Percentiles rank a stretch among this genome's conserved stretches.
These are phyloP conservation scores for Argopecten irradians DNA, from an alignment of 1,140 invertebrate genomes.

Conservation along the genomic window DNA sequence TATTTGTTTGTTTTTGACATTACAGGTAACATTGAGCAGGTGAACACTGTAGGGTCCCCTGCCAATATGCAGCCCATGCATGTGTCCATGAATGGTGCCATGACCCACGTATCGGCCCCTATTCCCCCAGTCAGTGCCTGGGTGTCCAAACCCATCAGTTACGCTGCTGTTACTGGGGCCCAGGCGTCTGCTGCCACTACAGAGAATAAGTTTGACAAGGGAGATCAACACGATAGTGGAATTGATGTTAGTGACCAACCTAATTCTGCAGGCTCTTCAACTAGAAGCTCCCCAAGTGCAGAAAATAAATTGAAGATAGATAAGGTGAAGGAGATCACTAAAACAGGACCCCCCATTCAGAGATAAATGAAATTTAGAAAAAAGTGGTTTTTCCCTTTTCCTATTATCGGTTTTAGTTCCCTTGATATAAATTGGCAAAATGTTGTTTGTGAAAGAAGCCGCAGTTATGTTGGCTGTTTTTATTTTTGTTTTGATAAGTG, in stretches of 20 bases:
- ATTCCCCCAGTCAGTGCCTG: conserved; percentile 87
- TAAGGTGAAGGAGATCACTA: conserved; percentile 56
- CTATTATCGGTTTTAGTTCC: background rate
- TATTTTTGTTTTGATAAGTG: conserved; percentile 14
- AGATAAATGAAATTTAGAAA: background rate
- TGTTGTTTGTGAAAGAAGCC: background rate
- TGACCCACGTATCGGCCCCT: conserved; percentile 78
- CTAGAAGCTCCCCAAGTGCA: conserved; percentile 78
- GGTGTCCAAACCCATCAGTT: conserved; percentile 87
- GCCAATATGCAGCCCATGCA: conserved; percentile 25
- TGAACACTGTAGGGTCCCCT: background rate
- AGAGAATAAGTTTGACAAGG: conserved; percentile 71
- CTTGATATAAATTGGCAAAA: background rate
- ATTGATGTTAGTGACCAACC: conserved; percentile 79
- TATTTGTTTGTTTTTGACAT: too few species aligned
- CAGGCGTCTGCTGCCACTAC: conserved; percentile 37
- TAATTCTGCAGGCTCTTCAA: conserved; percentile 77
- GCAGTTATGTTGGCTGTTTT: conserved; percentile 8
- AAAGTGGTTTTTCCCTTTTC: background rate
- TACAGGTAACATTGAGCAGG: background rate
- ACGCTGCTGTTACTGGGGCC: conserved; percentile 56
- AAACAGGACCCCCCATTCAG: background rate
- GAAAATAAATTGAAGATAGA: conserved; percentile 74
- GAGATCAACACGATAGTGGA: conserved; percentile 79
- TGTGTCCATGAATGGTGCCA: conserved; percentile 33